Conservation (phyloP, 2,113 vertebrate species). For the Echinops telfairi region DNA sequence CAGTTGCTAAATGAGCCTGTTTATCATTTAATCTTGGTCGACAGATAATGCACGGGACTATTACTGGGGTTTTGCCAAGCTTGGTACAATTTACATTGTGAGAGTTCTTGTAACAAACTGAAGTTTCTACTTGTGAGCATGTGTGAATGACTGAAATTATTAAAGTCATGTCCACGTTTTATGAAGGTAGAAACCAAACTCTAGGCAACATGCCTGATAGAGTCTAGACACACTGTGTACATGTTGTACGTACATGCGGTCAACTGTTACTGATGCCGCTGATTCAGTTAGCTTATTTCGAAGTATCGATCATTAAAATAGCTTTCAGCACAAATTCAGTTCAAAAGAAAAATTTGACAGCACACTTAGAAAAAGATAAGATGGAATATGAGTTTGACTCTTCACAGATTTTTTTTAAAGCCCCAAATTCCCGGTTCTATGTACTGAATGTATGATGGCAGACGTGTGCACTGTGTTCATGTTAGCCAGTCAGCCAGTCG, state of each 20-base stretch:
- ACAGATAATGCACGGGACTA: neutral
- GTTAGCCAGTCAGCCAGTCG: conserved; percentile 20
- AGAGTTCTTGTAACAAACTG: conserved; percentile 36
- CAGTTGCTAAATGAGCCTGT: neutral
- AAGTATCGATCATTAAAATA: conserved; percentile 56
- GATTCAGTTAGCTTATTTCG: conserved; percentile 72
- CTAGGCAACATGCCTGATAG: conserved; percentile 64
- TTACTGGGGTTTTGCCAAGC: conserved; percentile 37
- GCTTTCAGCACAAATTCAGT: conserved; percentile 67
- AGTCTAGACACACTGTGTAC: conserved; percentile 74
- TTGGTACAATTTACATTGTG: conserved; percentile 4
- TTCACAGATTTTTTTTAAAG: conserved; percentile 23
- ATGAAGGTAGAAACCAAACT: conserved; percentile 45
- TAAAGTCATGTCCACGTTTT: conserved; percentile 63
- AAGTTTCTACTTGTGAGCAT: conserved; percentile 45
- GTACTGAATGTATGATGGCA: conserved; percentile 31
- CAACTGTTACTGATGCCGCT: conserved; percentile 67
- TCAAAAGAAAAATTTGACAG: conserved; percentile 58
- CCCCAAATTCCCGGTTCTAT: conserved; percentile 41
- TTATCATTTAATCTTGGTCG: conserved; percentile 53
- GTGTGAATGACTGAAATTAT: conserved; percentile 60
- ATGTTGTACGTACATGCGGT: conserved; percentile 81
- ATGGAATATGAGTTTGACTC: conserved; percentile 38
- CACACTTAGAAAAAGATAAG: conserved; percentile 41
- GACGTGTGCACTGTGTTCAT: neutral